phyloP scores from a whole-genome alignment of 2,888 invertebrate genomes.

The Erynnis tages region DNA sequence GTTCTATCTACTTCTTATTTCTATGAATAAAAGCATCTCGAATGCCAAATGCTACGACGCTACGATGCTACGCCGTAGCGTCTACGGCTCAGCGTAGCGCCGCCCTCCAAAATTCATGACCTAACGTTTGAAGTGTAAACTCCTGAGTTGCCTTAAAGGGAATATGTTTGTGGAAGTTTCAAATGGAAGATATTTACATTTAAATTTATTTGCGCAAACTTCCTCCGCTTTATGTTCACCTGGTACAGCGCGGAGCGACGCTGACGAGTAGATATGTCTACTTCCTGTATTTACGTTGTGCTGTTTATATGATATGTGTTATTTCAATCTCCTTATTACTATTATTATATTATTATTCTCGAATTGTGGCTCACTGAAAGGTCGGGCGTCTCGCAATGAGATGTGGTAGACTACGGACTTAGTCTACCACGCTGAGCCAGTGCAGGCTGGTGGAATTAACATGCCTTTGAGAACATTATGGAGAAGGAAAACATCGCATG shows the following conservation, averaged over 20 bases:
- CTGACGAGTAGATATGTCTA: neutral
- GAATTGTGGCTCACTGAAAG: too few relatives aligned
- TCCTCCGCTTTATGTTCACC: slow-evolving; percentile 25
- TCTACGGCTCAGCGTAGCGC: slow-evolving; percentile 34
- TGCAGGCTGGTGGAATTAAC: too few relatives aligned
- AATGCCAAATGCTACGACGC: slow-evolving; percentile 17
- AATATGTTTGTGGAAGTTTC: slow-evolving; percentile 49
- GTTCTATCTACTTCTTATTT: too few relatives aligned
- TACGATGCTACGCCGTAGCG: slow-evolving; percentile 11
- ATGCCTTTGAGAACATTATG: too few relatives aligned
- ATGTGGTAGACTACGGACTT: too few relatives aligned
- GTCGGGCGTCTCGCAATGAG: too few relatives aligned
- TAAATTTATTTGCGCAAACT: slow-evolving; percentile 30
- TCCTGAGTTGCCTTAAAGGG: slow-evolving; percentile 45
- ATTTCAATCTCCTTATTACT: neutral
- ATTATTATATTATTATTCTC: too few relatives aligned
- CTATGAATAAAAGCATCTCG: slow-evolving; percentile 27
- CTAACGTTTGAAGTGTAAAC: slow-evolving; percentile 61
- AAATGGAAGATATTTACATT: slow-evolving; percentile 36
- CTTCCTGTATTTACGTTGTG: slow-evolving; percentile 6
- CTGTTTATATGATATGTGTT: neutral
- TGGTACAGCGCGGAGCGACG: slow-evolving; percentile 1
- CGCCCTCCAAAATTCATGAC: slow-evolving; percentile 64
- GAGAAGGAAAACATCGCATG: too few relatives aligned
- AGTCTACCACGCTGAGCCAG: too few relatives aligned